Evolutionary conservation across 1,140 invertebrate species (phyloP), one percentile per base, ranked within the genome.

Genomic region (Drosophila sp.): DNA sequence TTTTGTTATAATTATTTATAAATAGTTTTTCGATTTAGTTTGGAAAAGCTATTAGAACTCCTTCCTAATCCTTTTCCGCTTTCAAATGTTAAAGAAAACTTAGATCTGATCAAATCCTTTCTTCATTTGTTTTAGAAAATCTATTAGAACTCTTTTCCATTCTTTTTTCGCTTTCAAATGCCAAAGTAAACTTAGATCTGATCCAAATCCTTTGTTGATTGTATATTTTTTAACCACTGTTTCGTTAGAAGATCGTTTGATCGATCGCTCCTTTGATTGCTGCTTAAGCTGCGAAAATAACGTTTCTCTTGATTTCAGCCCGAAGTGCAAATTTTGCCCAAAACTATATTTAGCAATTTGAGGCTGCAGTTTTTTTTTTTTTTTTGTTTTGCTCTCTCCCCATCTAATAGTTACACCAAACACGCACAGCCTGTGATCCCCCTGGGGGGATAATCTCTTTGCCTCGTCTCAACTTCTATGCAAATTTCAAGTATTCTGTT

Each of bases 401-500:
- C 44, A 30, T 67, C 72, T 60, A 73, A 54, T 41, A 35, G 67
- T 35, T 17, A 27, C 8, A 32, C 10, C 8, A 35, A 44, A 64
- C 72, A 76, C 66, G 73, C 72, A 76, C 72, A 47, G 17, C 44
- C 29, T 29, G 30, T 8, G 4, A 23, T 2, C 66, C 27, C 62
- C 73, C 67, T 25, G 40, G 58, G 75, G 73, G 67, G 7, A 62
- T 50, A 64, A 55, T 32, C 38, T 40, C 33, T 38, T 67, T 38
- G 67, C 50, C 6, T 35, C 29, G 61, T 29, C 17, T 23, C 66
- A 27, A 54, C 44, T 68, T 41, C 66, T 79, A 79, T 82, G 79
- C 79, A 82, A 82, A 79, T 87, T 75, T 56, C 69, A 69, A 81
- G 76, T 63, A 70, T 82, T 71, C 77, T 76, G 70, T 75, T 68